A percentile compares a stretch with the other conserved stretches of the same genome.
phyloP scores from a whole-genome alignment of 2,888 invertebrate species.

The Ommatoiulus sabulosus region DNA sequence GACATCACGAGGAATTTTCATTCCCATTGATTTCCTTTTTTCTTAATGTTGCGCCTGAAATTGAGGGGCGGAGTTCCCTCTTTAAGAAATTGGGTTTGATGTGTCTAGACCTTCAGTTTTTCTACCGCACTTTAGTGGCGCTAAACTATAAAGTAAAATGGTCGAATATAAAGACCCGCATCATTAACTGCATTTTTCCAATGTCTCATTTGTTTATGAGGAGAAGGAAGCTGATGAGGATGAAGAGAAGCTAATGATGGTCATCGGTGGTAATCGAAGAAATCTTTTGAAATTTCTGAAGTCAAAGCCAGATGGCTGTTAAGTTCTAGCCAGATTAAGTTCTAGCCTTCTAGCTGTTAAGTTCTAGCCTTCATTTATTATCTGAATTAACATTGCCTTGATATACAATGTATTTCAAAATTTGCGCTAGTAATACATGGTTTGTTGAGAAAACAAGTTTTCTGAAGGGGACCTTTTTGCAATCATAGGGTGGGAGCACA shows the following conservation, averaged over 20 bases:
- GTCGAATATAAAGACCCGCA: constrained; percentile 14
- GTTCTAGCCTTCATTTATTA: too few relatives aligned
- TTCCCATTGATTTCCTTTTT: constrained; percentile 18
- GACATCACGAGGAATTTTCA: not conserved
- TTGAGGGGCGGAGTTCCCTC: not conserved
- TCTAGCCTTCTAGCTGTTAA: too few relatives aligned
- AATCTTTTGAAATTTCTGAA: not conserved
- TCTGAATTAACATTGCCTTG: too few relatives aligned
- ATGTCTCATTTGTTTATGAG: constrained; percentile 1
- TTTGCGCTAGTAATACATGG: too few relatives aligned
- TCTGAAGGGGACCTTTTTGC: too few relatives aligned
- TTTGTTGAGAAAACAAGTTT: too few relatives aligned
- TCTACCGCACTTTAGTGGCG: not conserved
- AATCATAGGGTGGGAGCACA: too few relatives aligned
- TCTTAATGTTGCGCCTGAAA: not conserved
- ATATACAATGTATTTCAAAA: too few relatives aligned
- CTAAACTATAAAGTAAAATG: not conserved
- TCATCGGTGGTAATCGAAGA: not conserved
- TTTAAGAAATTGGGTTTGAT: constrained; percentile 22
- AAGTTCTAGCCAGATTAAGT: too few relatives aligned
- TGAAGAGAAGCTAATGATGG: not conserved
- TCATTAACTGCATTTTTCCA: not conserved
- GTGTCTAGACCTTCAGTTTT: not conserved
- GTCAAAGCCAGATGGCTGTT: not conserved
- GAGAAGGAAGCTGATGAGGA: not conserved